Evolutionary conservation across 2,888 invertebrate species (phyloP), one percentile per base, ranked within the genome.

Genomic region (Gisinianus flammeolus): DNA sequence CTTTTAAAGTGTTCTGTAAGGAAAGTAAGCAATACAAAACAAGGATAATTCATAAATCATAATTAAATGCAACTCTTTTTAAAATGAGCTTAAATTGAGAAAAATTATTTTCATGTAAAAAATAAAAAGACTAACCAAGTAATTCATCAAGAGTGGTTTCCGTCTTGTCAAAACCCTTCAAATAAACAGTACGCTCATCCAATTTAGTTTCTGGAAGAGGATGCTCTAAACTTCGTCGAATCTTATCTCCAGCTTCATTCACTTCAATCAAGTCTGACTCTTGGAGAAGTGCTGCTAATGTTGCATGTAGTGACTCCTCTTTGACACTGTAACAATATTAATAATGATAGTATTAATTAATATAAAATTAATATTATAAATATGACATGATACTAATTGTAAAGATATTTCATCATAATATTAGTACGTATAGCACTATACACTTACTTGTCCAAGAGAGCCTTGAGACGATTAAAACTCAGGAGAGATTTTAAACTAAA

Each of bases 171-270:
- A 95, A 95, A 5, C 94, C 94, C 89, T 97, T 97, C 70, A 92
- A 92, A 86, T 98, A 98, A 22, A 94, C 90, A 0, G 96, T 94
- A 76, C 94, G 90, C 2, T 89, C 88, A 81, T 95, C 94, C 82
- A 94, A 93, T 81, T 93, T 92, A 86, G 93, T 92, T 85, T 94
- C 94, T 0, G 97, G 97, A 19, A 97, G 85, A 0, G 94, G 93
- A 83, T 91, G 89, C 5, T 92, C 91, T 0, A 91, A 91, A 80
- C 90, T 91, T 66, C 97, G 89, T 22, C 96, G 89, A 64, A 96
- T 89, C 87, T 94, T 94, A 62, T 88, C 90, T 26, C 88, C 89
- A 84, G 92, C 92, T 81, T 92, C 92, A 67, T 90, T 91, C 1
- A 93, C 87, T 90, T 93, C 81, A 12, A 84, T 76, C 54, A 81